These are phyloP conservation scores for Calosoma granatense DNA, from an alignment of 1,140 invertebrate species.

Conservation along the genomic window DNA sequence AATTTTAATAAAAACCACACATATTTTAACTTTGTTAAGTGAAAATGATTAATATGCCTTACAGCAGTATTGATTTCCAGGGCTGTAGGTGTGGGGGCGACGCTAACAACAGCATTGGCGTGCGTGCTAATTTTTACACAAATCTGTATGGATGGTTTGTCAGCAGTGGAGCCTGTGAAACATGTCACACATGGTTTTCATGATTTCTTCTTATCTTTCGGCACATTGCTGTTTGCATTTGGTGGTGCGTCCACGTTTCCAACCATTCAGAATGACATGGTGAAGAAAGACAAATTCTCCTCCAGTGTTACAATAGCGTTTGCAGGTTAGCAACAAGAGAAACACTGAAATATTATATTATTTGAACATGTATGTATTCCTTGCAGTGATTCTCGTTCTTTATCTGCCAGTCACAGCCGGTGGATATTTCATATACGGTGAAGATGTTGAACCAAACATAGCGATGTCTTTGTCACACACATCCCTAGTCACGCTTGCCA, in stretches of 20 bases:
- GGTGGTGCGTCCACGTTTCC: slow-evolving; percentile 58
- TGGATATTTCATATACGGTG: slow-evolving; percentile 51
- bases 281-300: slow-evolving; percentile 43
- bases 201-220: slow-evolving; percentile 52
- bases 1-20: too few species aligned
- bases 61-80: too few species aligned
- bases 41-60: too few species aligned
- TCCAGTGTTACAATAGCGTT: slow-evolving; percentile 42
- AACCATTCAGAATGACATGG: slow-evolving; percentile 61
- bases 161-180: slow-evolving; percentile 29
- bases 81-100: slow-evolving; percentile 42
- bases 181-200: slow-evolving; percentile 26
- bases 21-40: too few species aligned
- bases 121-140: slow-evolving; percentile 48
- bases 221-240: slow-evolving; percentile 55
- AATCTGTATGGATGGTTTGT: slow-evolving; percentile 38
- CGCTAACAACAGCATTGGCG: slow-evolving; percentile 44
- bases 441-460: slow-evolving; percentile 42
- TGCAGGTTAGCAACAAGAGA: too few species aligned
- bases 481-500: slow-evolving; percentile 39
- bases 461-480: slow-evolving; percentile 39
- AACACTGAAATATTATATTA: slow-evolving; percentile 11
- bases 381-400: slow-evolving; percentile 44
- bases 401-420: slow-evolving; percentile 46
- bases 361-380: slow-evolving; percentile 17